Percentiles rank a stretch among this genome's conserved stretches.
These are phyloP conservation scores for Grapholita molesta DNA, from an alignment of 1,140 invertebrate species.

Conservation along the genomic window DNA sequence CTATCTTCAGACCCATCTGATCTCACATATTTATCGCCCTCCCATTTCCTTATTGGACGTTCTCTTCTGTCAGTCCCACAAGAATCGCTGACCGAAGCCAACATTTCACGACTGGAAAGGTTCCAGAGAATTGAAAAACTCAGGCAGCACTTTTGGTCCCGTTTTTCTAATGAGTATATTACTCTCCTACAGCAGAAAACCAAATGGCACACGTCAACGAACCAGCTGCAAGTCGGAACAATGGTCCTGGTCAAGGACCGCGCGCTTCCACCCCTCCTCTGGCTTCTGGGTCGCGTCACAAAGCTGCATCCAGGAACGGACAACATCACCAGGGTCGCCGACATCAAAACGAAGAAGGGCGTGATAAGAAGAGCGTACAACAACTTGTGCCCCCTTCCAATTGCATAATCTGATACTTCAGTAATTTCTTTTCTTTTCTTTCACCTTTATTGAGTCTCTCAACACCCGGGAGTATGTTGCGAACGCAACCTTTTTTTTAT, in stretches of 20 bases:
- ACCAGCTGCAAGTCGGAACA: neutral
- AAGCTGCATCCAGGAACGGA: constrained; percentile 24
- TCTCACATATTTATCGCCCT: neutral
- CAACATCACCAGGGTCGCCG: neutral
- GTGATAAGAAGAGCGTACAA: neutral
- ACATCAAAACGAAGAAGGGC: neutral
- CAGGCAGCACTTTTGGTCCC: constrained; percentile 8
- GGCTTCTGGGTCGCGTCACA: constrained; percentile 28
- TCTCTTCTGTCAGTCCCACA: neutral
- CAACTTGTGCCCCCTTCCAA: neutral
- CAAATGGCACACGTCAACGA: neutral
- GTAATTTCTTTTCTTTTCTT: too few species aligned
- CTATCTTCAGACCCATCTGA: constrained; percentile 11
- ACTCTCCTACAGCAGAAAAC: neutral
- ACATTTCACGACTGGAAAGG: neutral
- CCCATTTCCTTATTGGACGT: constrained; percentile 11
- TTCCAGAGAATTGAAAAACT: neutral
- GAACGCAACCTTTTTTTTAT: too few species aligned
- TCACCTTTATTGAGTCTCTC: too few species aligned
- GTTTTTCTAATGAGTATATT: neutral
- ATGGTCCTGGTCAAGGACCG: constrained; percentile 19
- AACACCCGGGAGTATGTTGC: too few species aligned
- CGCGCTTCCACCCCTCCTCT: constrained; percentile 27
- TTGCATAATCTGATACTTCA: too few species aligned
- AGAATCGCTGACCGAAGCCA: neutral